A percentile compares a stretch with the other conserved stretches of the same genome.
These are phyloP conservation scores for Hoplostethus atlanticus DNA, from an alignment of 2,797 vertebrate genomes.

Conservation along the genomic window DNA sequence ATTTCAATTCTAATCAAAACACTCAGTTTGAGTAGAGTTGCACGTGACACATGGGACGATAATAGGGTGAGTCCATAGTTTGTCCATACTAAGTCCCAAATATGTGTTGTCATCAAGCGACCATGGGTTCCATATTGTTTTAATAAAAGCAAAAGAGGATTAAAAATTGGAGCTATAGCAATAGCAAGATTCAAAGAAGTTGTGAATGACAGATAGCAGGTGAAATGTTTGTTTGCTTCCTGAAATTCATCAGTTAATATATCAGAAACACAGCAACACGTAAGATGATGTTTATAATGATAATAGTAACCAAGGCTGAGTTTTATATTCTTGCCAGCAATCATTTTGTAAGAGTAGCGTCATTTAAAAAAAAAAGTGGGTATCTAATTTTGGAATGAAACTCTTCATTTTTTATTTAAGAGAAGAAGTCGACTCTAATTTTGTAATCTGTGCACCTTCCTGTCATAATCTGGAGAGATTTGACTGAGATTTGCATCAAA, in stretches of 20 bases:
- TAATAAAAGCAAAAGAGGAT: constrained; percentile 47
- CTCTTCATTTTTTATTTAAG: constrained; percentile 33
- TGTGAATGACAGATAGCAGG: constrained; percentile 48
- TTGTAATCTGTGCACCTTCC: constrained; percentile 32
- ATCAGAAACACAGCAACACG: constrained; percentile 46
- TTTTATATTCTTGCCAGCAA: constrained; percentile 42
- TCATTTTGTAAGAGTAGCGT: constrained; percentile 37
- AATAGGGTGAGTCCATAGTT: constrained; percentile 8
- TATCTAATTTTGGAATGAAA: constrained; percentile 40
- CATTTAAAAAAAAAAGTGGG: background rate
- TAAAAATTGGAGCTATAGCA: constrained; percentile 27
- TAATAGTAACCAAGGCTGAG: constrained; percentile 9
- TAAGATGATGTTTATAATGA: constrained; percentile 1
- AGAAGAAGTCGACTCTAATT: constrained; percentile 23
- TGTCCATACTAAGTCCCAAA: constrained; percentile 47
- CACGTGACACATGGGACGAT: constrained; percentile 39
- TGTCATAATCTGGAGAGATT: constrained; percentile 1
- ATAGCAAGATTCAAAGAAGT: constrained; percentile 5
- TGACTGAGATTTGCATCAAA: constrained; percentile 11
- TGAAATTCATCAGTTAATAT: constrained; percentile 68
- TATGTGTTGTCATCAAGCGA: background rate
- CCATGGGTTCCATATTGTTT: background rate
- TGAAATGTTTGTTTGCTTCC: constrained; percentile 52
- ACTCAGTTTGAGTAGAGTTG: constrained; percentile 39
- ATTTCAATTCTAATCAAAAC: constrained; percentile 70